Conservation (phyloP, 2,888 invertebrate genomes). For the Catotricha subobsoleta region DNA sequence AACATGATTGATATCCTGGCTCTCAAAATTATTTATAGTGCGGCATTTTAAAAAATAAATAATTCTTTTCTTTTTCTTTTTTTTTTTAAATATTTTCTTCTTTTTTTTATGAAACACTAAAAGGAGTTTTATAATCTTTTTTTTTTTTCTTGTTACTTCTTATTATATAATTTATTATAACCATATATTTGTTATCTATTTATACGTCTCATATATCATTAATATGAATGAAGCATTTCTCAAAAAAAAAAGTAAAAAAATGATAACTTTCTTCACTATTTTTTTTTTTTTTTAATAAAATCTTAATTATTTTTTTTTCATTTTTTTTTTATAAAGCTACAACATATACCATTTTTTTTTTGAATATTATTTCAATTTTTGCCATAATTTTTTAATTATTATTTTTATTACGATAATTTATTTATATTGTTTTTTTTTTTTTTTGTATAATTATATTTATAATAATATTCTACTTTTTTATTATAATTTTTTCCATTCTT, state of each 20-base stretch:
- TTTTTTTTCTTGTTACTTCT: no score
- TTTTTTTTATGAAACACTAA: no score
- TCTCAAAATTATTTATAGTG: no score
- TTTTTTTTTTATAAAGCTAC: conserved; percentile 7
- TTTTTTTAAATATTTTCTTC: no score
- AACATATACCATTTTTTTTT: conserved; percentile 8
- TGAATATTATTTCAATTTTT: conserved; percentile 5
- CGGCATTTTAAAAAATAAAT: no score
- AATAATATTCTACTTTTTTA: neutral
- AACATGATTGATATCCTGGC: no score
- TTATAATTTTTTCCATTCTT: neutral
- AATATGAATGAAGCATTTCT: no score
- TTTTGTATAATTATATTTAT: neutral
- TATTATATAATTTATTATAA: no score
- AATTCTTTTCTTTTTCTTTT: no score
- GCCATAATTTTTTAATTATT: conserved; percentile 1
- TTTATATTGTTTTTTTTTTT: neutral
- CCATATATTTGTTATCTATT: no score
- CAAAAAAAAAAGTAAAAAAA: neutral
- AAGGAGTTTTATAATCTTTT: no score
- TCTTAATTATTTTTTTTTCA: neutral
- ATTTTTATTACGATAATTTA: conserved; percentile 2
- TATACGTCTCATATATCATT: no score
- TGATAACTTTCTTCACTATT: neutral
- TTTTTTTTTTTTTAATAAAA: neutral